Percentiles rank a stretch among this genome's conserved stretches.
phyloP scores from a whole-genome alignment of 2,888 invertebrate species.

The Mechanitis mazaeus region DNA sequence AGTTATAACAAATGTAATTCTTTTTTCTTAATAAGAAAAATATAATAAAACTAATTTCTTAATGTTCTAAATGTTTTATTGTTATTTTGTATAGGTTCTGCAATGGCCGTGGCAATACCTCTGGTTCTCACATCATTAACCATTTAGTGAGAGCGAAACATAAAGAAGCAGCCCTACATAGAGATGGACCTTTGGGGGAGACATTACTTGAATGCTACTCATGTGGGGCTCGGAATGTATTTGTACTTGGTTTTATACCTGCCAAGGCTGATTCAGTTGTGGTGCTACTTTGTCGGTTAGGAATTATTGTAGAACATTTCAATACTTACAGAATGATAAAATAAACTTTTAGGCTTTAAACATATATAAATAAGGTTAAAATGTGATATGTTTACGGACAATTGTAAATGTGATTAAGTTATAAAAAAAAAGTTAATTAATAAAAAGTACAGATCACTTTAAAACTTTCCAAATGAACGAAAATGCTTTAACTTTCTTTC shows the following conservation, averaged over 20 bases:
- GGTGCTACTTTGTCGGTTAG: slow-evolving; percentile 92
- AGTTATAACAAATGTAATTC: neutral
- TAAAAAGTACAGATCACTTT: no score
- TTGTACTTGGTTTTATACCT: slow-evolving; percentile 98
- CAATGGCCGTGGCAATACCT: slow-evolving; percentile 98
- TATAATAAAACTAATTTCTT: no score
- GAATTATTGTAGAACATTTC: no score
- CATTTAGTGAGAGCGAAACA: slow-evolving; percentile 99
- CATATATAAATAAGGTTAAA: no score
- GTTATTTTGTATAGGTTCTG: slow-evolving; percentile 81
- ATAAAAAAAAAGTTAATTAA: no score
- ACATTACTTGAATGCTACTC: slow-evolving; percentile 99
- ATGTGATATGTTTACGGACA: no score
- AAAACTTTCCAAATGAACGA: no score
- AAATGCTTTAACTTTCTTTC: no score
- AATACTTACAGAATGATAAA: no score
- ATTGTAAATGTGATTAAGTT: no score
- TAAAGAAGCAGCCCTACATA: slow-evolving; percentile 98
- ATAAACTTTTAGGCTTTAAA: no score
- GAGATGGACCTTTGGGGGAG: slow-evolving; percentile 98
- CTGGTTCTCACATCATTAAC: slow-evolving; percentile 98
- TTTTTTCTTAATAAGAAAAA: neutral
- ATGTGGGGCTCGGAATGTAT: slow-evolving; percentile 98
- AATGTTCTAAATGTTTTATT: neutral
- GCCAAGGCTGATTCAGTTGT: slow-evolving; percentile 99